Evolutionary conservation across 2,888 invertebrate species (phyloP).

Genomic region (Nineta flava): DNA sequence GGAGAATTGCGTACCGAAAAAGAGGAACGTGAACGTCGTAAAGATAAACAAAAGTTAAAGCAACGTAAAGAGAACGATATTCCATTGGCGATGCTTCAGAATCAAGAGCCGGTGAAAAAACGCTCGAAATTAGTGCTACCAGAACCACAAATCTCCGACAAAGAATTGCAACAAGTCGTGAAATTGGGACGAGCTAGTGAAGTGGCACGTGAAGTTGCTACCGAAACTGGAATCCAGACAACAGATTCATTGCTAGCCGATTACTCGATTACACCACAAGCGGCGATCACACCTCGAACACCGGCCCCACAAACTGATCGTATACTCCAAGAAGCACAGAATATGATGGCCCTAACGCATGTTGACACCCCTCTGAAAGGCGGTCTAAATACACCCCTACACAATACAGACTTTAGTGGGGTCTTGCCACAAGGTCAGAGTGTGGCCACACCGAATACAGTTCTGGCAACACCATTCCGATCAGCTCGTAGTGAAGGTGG

Average conservation of each 20-base stretch:
- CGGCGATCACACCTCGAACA: conserved; percentile 63
- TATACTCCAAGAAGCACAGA: conserved; percentile 89
- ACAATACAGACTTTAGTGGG: conserved; percentile 76
- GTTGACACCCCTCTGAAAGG: conserved; percentile 96
- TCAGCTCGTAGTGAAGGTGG: conserved; percentile 50
- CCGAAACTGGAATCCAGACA: conserved; percentile 57
- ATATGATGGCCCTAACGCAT: conserved; percentile 94
- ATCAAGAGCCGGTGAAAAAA: conserved; percentile 79
- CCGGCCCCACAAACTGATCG: conserved; percentile 72
- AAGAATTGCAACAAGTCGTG: conserved; percentile 80
- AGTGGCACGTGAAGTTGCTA: conserved; percentile 74
- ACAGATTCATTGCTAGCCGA: conserved; percentile 82
- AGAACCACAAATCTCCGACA: conserved; percentile 91
- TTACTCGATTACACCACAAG: conserved; percentile 63
- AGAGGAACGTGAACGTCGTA: conserved; percentile 84
- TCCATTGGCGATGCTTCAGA: conserved; percentile 74
- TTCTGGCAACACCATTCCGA: conserved; percentile 73
- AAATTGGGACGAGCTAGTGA: conserved; percentile 85
- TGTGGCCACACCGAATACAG: conserved; percentile 78
- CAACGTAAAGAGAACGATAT: conserved; percentile 93
- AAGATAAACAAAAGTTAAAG: conserved; percentile 90
- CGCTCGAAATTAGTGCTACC: conserved; percentile 92
- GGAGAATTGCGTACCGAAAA: conserved; percentile 80
- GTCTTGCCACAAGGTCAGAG: conserved; percentile 55
- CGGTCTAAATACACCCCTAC: conserved; percentile 86